phyloP scores from a whole-genome alignment of 1,140 invertebrate species.

The Drosophila neocordata region DNA sequence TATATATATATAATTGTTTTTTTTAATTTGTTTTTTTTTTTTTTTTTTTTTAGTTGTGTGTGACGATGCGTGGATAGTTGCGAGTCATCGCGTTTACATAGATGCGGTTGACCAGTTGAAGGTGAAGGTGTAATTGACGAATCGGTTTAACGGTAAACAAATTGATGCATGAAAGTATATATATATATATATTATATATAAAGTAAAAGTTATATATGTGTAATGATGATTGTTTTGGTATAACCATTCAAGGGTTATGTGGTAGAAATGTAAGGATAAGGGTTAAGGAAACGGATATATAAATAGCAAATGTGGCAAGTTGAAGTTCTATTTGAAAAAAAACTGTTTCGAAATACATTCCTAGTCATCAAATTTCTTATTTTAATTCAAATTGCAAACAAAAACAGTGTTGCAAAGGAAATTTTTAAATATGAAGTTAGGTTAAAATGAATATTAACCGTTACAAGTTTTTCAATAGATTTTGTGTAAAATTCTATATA shows the following conservation, averaged over 20 bases:
- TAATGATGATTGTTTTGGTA: background rate
- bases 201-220: slow-evolving; percentile 29
- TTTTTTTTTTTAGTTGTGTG: slow-evolving; percentile 27
- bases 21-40: slow-evolving; percentile 30
- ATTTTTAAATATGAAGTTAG: too few relatives aligned
- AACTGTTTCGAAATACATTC: too few relatives aligned
- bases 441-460: too few relatives aligned
- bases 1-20: slow-evolving; percentile 14
- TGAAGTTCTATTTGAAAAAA: too few relatives aligned
- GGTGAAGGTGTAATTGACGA: slow-evolving; percentile 34
- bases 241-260: background rate
- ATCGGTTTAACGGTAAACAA: slow-evolving; percentile 23
- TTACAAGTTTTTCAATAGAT: too few relatives aligned
- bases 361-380: too few relatives aligned
- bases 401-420: too few relatives aligned
- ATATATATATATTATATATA: slow-evolving; percentile 31
- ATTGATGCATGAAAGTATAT: slow-evolving; percentile 67
- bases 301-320: slow-evolving; percentile 24
- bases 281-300: background rate
- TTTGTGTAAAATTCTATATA: too few relatives aligned
- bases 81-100: slow-evolving; percentile 40
- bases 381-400: too few relatives aligned
- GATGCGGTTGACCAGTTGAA: slow-evolving; percentile 52
- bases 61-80: slow-evolving; percentile 60
- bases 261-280: slow-evolving; percentile 6